phyloP scores from a whole-genome alignment of 2,113 vertebrate species.

The Seriola aureovittata region DNA sequence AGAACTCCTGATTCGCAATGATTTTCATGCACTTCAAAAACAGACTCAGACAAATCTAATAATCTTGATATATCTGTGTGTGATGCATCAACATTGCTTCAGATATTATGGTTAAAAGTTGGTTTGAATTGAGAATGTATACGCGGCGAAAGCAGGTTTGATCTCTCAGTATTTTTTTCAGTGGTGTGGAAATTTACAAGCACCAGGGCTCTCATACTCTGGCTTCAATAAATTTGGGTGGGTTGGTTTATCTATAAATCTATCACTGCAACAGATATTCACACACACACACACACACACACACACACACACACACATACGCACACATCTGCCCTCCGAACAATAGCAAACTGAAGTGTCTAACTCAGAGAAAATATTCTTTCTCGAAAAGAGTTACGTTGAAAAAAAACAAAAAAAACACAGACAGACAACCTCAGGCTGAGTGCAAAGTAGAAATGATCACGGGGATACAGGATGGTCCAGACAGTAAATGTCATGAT shows the following conservation, averaged over 20 bases:
- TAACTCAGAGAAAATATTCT: slow-evolving; percentile 27
- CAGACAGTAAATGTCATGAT: slow-evolving; percentile 76
- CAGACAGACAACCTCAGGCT: slow-evolving; percentile 1
- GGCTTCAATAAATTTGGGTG: slow-evolving; percentile 62
- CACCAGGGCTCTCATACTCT: slow-evolving; percentile 55
- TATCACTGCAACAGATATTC: slow-evolving; percentile 66
- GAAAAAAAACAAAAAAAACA: neutral
- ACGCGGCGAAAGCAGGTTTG: slow-evolving; percentile 10
- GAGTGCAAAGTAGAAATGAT: slow-evolving; percentile 49
- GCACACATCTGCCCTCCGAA: slow-evolving; percentile 47
- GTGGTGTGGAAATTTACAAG: slow-evolving; percentile 59
- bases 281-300: slow-evolving; percentile 41
- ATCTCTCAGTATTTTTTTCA: slow-evolving; percentile 31
- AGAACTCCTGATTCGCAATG: neutral
- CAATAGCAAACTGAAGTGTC: slow-evolving; percentile 32
- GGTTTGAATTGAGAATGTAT: slow-evolving; percentile 3
- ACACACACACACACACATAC: slow-evolving; percentile 29
- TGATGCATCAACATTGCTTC: neutral
- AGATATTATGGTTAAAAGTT: neutral
- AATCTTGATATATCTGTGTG: neutral
- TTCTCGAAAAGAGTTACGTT: neutral
- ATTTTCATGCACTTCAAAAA: neutral
- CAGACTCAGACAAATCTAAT: neutral
- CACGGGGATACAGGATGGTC: slow-evolving; percentile 36
- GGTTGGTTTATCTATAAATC: slow-evolving; percentile 72